Conservation (phyloP, 2,797 vertebrate genomes). For the Epinephelus awoara region DNA sequence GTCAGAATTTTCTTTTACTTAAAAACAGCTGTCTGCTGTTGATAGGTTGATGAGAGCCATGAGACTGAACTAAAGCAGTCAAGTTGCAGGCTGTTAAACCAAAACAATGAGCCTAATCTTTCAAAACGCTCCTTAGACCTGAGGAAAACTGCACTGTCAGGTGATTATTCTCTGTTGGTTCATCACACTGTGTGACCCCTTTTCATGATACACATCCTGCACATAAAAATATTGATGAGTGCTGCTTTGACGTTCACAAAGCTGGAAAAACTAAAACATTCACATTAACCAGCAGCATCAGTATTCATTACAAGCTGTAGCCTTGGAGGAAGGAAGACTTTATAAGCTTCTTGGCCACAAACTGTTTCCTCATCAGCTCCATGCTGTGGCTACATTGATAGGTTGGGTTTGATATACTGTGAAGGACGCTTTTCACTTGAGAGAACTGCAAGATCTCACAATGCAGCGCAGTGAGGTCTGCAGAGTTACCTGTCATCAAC, state of each 20-base stretch:
- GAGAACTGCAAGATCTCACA: slow-evolving; percentile 1
- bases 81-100: neutral
- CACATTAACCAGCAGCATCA: neutral
- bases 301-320: neutral
- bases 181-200: neutral
- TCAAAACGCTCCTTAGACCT: neutral
- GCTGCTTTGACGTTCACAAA: neutral
- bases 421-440: neutral
- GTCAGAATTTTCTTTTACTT: neutral
- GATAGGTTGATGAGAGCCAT: neutral
- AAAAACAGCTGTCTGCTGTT: neutral
- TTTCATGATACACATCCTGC: neutral
- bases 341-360: slow-evolving; percentile 10
- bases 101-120: too few species aligned
- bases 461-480: slow-evolving; percentile 1
- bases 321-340: neutral
- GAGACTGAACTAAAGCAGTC: neutral
- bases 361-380: neutral
- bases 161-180: neutral
- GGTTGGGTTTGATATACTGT: neutral
- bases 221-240: neutral
- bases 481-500: slow-evolving; percentile 8
- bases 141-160: neutral
- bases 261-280: neutral
- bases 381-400: neutral